phyloP scores from a whole-genome alignment of 2,797 vertebrate genomes.

The Anabacerthia variegaticeps region DNA sequence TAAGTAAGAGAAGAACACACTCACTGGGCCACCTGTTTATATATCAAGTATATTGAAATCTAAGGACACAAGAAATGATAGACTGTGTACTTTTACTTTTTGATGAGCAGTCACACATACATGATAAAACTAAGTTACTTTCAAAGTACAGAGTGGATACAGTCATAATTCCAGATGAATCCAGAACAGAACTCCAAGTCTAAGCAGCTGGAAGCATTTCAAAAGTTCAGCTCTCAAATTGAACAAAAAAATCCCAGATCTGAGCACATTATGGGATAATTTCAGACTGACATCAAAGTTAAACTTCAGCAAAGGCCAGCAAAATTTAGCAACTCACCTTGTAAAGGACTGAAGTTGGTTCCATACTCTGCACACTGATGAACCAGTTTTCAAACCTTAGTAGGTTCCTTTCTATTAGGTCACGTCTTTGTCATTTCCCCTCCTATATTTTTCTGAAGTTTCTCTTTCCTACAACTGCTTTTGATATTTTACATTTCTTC shows the following conservation, averaged over 20 bases:
- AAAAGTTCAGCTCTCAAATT: background rate
- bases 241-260: background rate
- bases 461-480: constrained; percentile 13
- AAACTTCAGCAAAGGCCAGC: background rate
- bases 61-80: background rate
- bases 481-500: background rate
- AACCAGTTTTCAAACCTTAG: background rate
- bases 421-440: background rate
- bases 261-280: background rate
- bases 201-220: background rate
- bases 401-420: background rate
- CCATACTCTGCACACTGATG: background rate
- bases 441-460: background rate
- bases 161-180: background rate
- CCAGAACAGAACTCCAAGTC: background rate
- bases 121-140: background rate
- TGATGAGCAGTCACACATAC: background rate
- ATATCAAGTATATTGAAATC: background rate
- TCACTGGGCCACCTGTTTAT: background rate
- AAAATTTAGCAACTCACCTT: constrained; percentile 20
- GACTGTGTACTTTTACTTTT: background rate
- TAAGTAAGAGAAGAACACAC: background rate
- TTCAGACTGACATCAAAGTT: background rate
- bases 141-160: background rate
- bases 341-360: background rate